Percentiles rank a stretch among this genome's conserved stretches.
Evolutionary conservation across 2,797 vertebrate genomes (phyloP).

Genomic region (Pangasius mekongensis): DNA sequence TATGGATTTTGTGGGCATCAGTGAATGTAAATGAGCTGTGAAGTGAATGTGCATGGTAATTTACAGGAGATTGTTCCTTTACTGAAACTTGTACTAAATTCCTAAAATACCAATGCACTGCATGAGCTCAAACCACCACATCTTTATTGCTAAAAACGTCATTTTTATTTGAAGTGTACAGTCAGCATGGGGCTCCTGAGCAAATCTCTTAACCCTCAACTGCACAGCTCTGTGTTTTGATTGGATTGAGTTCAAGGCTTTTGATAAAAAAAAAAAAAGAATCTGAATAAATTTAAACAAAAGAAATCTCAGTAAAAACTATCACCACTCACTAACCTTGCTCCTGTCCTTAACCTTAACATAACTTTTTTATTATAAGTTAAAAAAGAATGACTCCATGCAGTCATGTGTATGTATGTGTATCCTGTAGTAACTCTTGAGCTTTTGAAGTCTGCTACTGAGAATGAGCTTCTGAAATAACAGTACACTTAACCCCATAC

Average conservation of each 20-base stretch:
- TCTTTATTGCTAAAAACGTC: not conserved
- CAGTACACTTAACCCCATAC: constrained; percentile 74
- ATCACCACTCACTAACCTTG: not conserved
- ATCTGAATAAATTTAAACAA: constrained; percentile 7
- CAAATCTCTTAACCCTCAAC: not conserved
- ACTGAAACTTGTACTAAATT: not conserved
- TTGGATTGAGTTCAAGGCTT: not conserved
- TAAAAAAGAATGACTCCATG: not conserved
- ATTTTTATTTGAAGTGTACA: not conserved
- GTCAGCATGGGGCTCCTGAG: not conserved
- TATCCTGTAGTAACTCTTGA: not conserved
- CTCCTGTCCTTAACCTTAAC: not conserved
- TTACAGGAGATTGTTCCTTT: not conserved
- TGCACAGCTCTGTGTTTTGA: not conserved
- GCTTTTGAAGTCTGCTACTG: constrained; percentile 70
- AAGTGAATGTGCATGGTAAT: not conserved
- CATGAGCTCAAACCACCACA: not conserved
- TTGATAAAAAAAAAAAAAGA: not conserved
- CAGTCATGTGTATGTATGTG: not conserved
- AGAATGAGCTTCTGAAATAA: constrained; percentile 72
- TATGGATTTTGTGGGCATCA: not conserved
- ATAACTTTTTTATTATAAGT: not conserved
- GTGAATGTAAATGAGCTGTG: not conserved
- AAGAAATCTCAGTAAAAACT: not conserved
- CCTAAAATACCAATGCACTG: not conserved